These are phyloP conservation scores for Gobiocypris rarus DNA, from an alignment of 2,113 vertebrate species.

Conservation along the genomic window DNA sequence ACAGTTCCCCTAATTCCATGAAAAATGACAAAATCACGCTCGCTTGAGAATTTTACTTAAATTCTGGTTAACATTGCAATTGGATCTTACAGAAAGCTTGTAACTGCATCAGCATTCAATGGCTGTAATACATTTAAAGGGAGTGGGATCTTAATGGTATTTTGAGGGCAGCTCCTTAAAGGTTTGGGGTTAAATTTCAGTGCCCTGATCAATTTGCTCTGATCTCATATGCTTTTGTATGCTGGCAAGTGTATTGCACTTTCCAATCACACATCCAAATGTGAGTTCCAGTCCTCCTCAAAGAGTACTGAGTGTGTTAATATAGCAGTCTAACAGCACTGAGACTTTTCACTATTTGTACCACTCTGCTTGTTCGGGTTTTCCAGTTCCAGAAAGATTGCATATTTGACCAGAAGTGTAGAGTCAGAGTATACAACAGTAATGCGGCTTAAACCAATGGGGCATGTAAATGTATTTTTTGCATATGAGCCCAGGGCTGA, in stretches of 20 bases:
- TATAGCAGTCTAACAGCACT: no score
- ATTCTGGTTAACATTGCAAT: conserved; percentile 65
- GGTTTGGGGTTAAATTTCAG: conserved; percentile 63
- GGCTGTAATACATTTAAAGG: conserved; percentile 26
- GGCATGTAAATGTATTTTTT: no score
- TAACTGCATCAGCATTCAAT: conserved; percentile 56
- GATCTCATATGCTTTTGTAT: conserved; percentile 36
- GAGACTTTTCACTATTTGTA: no score
- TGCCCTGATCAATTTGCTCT: conserved; percentile 62
- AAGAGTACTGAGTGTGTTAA: no score
- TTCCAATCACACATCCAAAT: no score
- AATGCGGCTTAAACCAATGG: no score
- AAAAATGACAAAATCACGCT: background rate
- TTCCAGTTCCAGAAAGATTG: no score
- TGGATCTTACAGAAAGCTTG: conserved; percentile 60
- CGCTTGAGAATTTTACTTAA: background rate
- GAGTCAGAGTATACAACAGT: no score
- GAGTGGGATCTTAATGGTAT: conserved; percentile 55
- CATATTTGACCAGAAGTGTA: no score
- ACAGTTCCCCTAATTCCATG: background rate
- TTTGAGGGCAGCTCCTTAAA: conserved; percentile 61
- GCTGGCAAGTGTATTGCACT: background rate
- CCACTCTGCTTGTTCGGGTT: no score
- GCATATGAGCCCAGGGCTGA: no score
- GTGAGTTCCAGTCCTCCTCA: no score